phyloP scores from a whole-genome alignment of 30 jellyfish, hydroid and myxozoan species.

The Clytia hemisphaerica region DNA sequence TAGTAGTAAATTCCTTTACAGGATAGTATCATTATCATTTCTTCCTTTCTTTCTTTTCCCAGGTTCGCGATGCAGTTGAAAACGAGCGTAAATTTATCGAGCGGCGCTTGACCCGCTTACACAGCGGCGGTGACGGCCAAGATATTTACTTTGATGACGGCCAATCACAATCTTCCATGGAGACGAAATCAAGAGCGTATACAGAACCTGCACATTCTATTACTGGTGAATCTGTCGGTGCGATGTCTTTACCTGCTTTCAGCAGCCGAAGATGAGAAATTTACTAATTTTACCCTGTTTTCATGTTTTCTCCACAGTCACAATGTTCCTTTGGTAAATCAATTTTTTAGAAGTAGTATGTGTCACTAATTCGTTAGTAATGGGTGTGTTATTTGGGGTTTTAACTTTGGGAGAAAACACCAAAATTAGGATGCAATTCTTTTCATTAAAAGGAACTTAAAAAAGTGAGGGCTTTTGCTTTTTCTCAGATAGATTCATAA shows the following conservation, averaged over 20 bases:
- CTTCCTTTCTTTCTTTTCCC: not conserved
- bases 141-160: conserved; percentile 5
- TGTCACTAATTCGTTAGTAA: no score
- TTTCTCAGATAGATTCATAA: not conserved
- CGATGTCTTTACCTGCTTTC: conserved; percentile 7
- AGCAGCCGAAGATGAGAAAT: not conserved
- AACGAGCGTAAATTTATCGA: conserved; percentile 47
- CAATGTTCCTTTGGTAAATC: conserved; percentile 42
- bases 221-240: conserved; percentile 2
- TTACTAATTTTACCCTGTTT: no score
- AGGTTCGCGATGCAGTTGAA: conserved; percentile 68
- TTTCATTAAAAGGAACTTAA: no score
- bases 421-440: no score
- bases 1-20: no score
- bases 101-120: conserved; percentile 28
- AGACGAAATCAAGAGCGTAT: conserved; percentile 10
- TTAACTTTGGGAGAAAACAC: no score
- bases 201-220: conserved; percentile 24
- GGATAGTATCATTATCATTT: no score
- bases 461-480: not conserved
- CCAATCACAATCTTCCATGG: conserved; percentile 18
- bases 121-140: not conserved
- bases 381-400: no score
- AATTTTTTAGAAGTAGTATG: conserved; percentile 67
- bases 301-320: conserved; percentile 73